Base-by-base conservation (phyloP, 2,888 invertebrate genomes). In the Plebejus argus region DNA sequence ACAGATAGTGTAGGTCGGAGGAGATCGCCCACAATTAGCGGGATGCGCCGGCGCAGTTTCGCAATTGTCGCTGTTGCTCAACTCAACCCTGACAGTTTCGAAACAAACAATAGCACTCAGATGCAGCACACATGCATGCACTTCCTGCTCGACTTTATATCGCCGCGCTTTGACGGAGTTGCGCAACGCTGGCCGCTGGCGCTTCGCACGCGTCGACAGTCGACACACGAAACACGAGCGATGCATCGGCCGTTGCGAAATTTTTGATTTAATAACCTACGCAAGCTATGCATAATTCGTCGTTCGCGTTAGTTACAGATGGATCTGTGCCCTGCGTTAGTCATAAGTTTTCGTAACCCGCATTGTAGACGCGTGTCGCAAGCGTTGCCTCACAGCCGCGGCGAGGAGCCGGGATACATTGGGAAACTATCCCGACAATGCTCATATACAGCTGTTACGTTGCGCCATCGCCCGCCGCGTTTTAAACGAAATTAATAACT, bases 51-150 rank as follows among this genome's bases (percentile, higher is more conserved):
- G 85, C 85, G 85, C 83, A 78, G 87, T 92, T 91, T 92, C 90
- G 91, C 92, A 92, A 93, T 84, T 80, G 85, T 86, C 85, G 86
- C 86, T 84, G 85, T 93, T 93, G 91, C 92, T 91, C 90, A 92
- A 93, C 91, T 89, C 91, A 92, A 92, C 93, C 93, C 93, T 93
- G 93, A 92, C 91, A 90, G 89, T 93, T 92, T 92, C 90, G 93
- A 85, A 88, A 92, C 92, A 92, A 92, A 90, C 90, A 88, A 88
- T 86, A 87, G 85, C 85, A 87, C 87, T 86, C 90, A 93, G 92
- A 93, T 92, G 93, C 93, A 91, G 87, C 90, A 90, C 91, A 92
- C 91, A 92, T 87, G 89, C 90, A 89, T 92, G 90, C 91, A 91
- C 90, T 93, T 93, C 93, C 93, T 93, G 93, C 92, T 93, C 91